Conservation (phyloP, 2,888 invertebrate genomes). For the Mechanitis messenoides region DNA sequence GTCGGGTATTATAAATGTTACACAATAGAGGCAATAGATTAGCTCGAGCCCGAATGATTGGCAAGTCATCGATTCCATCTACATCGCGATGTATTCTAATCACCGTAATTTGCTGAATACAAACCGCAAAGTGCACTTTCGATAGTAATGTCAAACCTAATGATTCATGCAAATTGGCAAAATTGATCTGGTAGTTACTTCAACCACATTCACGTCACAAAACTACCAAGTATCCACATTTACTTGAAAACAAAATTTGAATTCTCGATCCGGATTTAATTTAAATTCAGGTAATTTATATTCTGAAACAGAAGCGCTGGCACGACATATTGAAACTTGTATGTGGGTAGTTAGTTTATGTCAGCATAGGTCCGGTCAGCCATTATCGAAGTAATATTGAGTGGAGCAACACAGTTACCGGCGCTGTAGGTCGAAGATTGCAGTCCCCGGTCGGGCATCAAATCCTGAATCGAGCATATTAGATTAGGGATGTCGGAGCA, state of each 20-base stretch:
- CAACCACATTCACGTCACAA: conserved; percentile 35
- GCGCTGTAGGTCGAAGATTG: conserved; percentile 51
- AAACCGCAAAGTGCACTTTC: conserved; percentile 27
- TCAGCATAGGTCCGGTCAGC: conserved; percentile 44
- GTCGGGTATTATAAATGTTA: conserved; percentile 24
- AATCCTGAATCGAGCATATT: conserved; percentile 53
- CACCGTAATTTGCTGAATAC: conserved; percentile 15
- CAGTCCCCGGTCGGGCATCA: conserved; percentile 40
- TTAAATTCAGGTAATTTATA: conserved; percentile 40
- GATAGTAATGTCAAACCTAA: conserved; percentile 30
- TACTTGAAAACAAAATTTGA: conserved; percentile 27
- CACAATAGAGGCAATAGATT: conserved; percentile 21
- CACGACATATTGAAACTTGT: conserved; percentile 42
- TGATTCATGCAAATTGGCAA: conserved; percentile 32
- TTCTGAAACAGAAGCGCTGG: conserved; percentile 39
- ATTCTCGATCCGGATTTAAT: conserved; percentile 26
- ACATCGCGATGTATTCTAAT: conserved; percentile 11
- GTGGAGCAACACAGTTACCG: conserved; percentile 38
- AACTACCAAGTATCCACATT: conserved; percentile 33
- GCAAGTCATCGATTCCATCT: conserved; percentile 13
- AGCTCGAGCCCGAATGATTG: conserved; percentile 14
- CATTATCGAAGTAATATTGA: conserved; percentile 44
- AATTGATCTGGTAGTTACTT: conserved; percentile 34
- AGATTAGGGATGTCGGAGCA: conserved; percentile 58
- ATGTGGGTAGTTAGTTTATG: conserved; percentile 36